Conservation (phyloP, 2,888 invertebrate species). For the Clostera curtula region DNA sequence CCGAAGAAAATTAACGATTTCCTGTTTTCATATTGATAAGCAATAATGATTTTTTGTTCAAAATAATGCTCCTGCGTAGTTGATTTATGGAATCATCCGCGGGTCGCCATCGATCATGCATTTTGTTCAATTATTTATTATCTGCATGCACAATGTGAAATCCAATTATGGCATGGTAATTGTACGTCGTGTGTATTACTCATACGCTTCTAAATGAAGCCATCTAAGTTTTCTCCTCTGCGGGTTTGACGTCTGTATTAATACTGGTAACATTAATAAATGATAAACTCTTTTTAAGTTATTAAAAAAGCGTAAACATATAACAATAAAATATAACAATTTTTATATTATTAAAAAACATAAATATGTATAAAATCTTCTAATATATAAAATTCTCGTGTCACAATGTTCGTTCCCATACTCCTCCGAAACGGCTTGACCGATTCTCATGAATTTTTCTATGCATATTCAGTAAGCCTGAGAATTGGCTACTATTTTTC, state of each 20-base stretch:
- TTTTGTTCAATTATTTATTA: slow-evolving; percentile 13
- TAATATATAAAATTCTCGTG: too few relatives aligned
- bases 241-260: neutral
- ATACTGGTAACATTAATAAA: neutral
- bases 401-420: too few relatives aligned
- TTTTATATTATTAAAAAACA: slow-evolving; percentile 54
- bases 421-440: too few relatives aligned
- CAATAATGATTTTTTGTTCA: slow-evolving; percentile 15
- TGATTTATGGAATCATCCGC: slow-evolving; percentile 15
- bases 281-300: neutral
- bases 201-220: too few relatives aligned
- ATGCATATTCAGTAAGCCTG: too few relatives aligned
- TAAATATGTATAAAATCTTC: too few relatives aligned
- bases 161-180: slow-evolving; percentile 9
- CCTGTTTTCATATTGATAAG: slow-evolving; percentile 19
- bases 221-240: too few relatives aligned
- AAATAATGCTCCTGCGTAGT: slow-evolving; percentile 19
- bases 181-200: neutral
- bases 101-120: slow-evolving; percentile 18
- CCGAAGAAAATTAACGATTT: slow-evolving; percentile 17
- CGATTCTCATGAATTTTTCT: too few relatives aligned
- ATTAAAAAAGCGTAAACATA: neutral
- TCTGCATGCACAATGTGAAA: slow-evolving; percentile 10
- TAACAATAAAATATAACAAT: slow-evolving; percentile 43
- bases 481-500: too few relatives aligned